Conservation (phyloP, 2,113 vertebrate genomes). For the Athene noctua region DNA sequence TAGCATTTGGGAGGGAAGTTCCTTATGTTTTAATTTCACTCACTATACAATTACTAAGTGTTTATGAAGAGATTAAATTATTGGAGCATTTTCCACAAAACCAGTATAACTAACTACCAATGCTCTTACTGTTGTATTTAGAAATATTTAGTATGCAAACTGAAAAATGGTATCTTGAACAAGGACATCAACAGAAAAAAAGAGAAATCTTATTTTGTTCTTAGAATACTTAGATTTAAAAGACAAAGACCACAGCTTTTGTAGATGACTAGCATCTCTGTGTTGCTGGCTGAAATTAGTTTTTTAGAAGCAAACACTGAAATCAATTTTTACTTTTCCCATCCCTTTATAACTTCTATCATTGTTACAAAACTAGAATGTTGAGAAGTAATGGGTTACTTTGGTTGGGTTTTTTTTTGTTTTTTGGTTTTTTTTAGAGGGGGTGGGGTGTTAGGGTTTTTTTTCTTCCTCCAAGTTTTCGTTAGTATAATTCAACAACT, state of each 20-base stretch:
- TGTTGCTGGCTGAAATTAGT: neutral
- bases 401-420: neutral
- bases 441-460: too few relatives aligned
- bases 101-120: neutral
- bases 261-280: neutral
- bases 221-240: neutral
- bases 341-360: rapidly evolving
- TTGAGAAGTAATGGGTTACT: neutral
- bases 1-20: neutral
- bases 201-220: neutral
- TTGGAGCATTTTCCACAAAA: neutral
- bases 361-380: neutral
- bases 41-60: neutral
- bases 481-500: neutral
- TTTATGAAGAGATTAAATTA: neutral
- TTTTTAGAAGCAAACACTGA: neutral
- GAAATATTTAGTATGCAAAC: neutral
- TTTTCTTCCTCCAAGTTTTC: neutral
- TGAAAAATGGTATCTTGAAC: neutral
- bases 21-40: neutral
- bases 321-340: neutral
- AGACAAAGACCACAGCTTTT: neutral
- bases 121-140: neutral
- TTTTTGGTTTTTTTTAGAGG: neutral
- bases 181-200: neutral